phyloP scores from a whole-genome alignment of 2,113 vertebrate genomes.

The Leuciscus idus region DNA sequence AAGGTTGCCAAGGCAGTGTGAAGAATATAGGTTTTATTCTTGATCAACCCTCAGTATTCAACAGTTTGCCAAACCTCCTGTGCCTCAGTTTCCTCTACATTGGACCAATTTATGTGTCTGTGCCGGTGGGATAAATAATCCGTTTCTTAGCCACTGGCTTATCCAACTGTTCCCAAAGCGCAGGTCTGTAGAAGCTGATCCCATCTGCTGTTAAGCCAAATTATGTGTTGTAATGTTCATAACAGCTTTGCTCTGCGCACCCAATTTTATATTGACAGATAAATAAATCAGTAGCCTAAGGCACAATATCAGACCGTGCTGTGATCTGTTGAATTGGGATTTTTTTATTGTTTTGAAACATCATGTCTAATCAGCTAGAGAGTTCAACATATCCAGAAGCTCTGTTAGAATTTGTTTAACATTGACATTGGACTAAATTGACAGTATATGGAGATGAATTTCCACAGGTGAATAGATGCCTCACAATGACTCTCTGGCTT shows the following conservation, averaged over 20 bases:
- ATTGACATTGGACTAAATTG: not conserved
- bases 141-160: not conserved
- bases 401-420: not conserved
- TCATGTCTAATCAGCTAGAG: not conserved
- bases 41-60: conserved; percentile 3
- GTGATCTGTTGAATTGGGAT: not conserved
- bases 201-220: not conserved
- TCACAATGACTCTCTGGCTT: not conserved
- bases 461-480: not conserved
- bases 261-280: not conserved
- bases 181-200: not conserved
- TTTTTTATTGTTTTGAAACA: not conserved
- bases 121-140: not conserved
- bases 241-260: not conserved
- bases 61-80: not conserved
- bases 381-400: not conserved
- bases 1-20: not conserved
- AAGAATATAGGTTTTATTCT: not conserved
- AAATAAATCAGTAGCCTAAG: not conserved
- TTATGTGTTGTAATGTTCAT: not conserved
- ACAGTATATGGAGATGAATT: not conserved
- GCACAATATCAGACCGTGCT: not conserved
- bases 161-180: not conserved
- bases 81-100: conserved; percentile 7
- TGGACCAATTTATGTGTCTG: not conserved